Evolutionary conservation across 1,140 invertebrate genomes (phyloP).

Genomic region (Zaprionus camerounensis): DNA sequence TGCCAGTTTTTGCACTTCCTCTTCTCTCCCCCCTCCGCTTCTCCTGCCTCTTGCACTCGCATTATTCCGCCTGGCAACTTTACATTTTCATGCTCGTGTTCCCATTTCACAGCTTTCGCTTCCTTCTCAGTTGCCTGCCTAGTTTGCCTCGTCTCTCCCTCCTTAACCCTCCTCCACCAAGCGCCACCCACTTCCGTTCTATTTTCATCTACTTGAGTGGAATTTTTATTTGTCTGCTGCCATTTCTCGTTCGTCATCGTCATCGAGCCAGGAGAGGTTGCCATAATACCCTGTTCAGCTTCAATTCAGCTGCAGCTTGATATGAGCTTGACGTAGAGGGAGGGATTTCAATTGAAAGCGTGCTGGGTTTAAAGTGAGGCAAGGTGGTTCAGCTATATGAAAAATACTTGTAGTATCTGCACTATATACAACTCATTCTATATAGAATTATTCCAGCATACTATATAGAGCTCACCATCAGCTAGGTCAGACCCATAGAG

Average conservation of each 20-base stretch:
- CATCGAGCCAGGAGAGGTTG: conserved; percentile 11
- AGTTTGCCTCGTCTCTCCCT: conserved; percentile 23
- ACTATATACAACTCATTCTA: too few relatives aligned
- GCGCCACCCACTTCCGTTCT: conserved; percentile 67
- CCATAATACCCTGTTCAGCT: conserved; percentile 27
- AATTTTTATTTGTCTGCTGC: conserved; percentile 75
- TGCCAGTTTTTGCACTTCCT: conserved; percentile 17
- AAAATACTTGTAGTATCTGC: too few relatives aligned
- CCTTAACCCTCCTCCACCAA: background rate
- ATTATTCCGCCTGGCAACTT: conserved; percentile 61
- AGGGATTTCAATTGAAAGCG: background rate
- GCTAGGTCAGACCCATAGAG: background rate
- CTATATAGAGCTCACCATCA: background rate
- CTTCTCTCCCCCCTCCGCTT: background rate
- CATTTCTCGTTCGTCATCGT: conserved; percentile 34
- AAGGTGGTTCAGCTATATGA: background rate
- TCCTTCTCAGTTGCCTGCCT: conserved; percentile 18
- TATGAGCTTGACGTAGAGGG: background rate
- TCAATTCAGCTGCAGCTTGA: background rate
- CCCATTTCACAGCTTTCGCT: conserved; percentile 51
- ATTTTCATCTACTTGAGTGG: conserved; percentile 74
- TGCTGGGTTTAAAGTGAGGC: background rate
- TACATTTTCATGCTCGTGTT: conserved; percentile 73
- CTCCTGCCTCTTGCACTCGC: conserved; percentile 17
- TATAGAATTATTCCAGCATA: too few relatives aligned